Conservation (phyloP, 2,888 invertebrate species). For the Polietes domitor region DNA sequence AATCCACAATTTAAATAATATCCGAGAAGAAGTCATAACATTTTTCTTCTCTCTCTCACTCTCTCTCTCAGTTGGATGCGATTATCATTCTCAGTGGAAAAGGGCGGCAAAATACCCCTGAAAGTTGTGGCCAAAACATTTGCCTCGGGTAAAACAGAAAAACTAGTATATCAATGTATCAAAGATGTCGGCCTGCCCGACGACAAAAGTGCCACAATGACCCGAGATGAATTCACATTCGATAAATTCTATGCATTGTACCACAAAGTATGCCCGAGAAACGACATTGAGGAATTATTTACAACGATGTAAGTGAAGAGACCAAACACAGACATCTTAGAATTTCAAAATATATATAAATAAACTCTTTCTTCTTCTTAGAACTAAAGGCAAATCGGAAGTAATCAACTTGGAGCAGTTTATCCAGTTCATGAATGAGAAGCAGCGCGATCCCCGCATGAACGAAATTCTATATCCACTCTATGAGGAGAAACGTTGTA, state of each 20-base stretch:
- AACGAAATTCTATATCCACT: conserved; percentile 99
- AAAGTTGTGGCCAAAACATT: conserved; percentile 98
- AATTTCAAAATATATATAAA: conserved; percentile 11
- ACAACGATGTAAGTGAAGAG: conserved; percentile 92
- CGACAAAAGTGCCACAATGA: conserved; percentile 97
- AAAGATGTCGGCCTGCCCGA: conserved; percentile 96
- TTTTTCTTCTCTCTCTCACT: background rate
- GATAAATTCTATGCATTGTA: conserved; percentile 99
- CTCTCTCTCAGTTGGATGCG: conserved; percentile 95
- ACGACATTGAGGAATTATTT: conserved; percentile 99
- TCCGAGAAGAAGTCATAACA: too few species aligned
- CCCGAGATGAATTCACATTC: conserved; percentile 96
- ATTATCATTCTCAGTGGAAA: conserved; percentile 95
- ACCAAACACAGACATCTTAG: too few species aligned
- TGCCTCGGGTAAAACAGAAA: conserved; percentile 99
- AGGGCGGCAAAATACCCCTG: conserved; percentile 97
- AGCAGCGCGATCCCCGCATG: conserved; percentile 97
- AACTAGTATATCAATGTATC: conserved; percentile 97
- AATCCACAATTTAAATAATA: too few species aligned
- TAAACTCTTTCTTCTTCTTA: conserved; percentile 77
- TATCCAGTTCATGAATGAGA: conserved; percentile 96
- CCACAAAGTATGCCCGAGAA: conserved; percentile 99
- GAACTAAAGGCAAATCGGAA: conserved; percentile 94
- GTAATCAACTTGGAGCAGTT: conserved; percentile 93
- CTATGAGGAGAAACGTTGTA: conserved; percentile 95